Conservation (phyloP, 2,888 invertebrate species). For the Melanophora roralis region DNA sequence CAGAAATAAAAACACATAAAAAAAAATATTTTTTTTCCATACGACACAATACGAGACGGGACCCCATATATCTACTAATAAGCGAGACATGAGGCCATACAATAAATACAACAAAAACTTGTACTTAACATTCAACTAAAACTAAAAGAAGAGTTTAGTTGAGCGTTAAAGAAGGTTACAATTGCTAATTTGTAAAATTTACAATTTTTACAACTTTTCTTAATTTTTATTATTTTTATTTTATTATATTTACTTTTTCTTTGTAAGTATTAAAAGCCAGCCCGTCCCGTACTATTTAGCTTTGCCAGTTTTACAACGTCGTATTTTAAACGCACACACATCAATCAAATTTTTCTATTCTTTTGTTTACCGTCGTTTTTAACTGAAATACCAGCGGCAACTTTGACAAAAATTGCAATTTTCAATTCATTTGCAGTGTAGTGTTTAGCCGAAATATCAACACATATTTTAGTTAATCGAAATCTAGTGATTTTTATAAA, state of each 20-base stretch:
- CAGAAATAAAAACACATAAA: slow-evolving; percentile 15
- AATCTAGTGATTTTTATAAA: slow-evolving; percentile 52
- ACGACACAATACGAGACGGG: slow-evolving; percentile 51
- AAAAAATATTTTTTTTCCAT: slow-evolving; percentile 31
- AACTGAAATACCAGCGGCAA: neutral
- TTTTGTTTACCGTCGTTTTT: slow-evolving; percentile 13
- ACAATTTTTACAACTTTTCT: slow-evolving; percentile 5
- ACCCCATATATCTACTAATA: slow-evolving; percentile 51
- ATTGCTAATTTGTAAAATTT: neutral
- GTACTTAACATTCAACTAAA: slow-evolving; percentile 15
- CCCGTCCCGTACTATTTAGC: slow-evolving; percentile 14
- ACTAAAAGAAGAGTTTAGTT: neutral
- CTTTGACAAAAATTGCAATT: slow-evolving; percentile 37
- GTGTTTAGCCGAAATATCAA: slow-evolving; percentile 43
- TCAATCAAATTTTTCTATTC: neutral
- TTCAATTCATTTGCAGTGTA: slow-evolving; percentile 45
- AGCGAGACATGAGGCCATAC: slow-evolving; percentile 59
- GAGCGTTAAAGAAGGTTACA: slow-evolving; percentile 5
- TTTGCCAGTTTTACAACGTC: slow-evolving; percentile 12
- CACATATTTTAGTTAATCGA: slow-evolving; percentile 53
- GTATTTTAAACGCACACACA: slow-evolving; percentile 23
- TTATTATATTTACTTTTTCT: neutral
- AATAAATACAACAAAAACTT: slow-evolving; percentile 36
- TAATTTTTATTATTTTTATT: neutral
- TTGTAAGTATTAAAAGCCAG: neutral